Evolutionary conservation across 2,888 invertebrate genomes (phyloP), one percentile per base, ranked within the genome.

Genomic region (Heteromyza rotundicornis): DNA sequence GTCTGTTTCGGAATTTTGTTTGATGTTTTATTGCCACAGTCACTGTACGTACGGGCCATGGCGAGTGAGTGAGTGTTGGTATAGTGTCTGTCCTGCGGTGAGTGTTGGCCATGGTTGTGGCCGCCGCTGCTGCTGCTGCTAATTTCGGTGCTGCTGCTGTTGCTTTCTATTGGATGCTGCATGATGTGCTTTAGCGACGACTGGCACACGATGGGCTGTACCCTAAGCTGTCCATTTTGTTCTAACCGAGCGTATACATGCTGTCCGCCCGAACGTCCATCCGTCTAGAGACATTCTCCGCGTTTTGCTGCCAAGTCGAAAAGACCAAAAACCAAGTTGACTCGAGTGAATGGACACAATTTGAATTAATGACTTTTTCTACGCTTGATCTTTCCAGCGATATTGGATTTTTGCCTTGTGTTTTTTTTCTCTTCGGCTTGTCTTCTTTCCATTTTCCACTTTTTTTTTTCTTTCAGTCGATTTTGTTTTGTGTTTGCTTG

Each of bases 1-100:
- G 78, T 76, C 74, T 76, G 70, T 77, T 78, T 78, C 77, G 77
- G 76, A 76, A 75, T 74, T 75, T 71, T 72, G 74, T 80, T 80
- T 79, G 79, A 79, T 73, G 78, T 77, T 78, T 74, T 72, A 76
- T 74, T 69, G 71, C 70, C 75, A 65, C 68, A 73, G 73, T 72
- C 70, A 66, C 68, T 66, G 52, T 36, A 59, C 60, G 49, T 59
- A 58, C 50, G 3, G 14, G n/a, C 40, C 14, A n/a, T n/a, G n/a
- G n/a, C n/a, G 68, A 47, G 61, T 55, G 55, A 32, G 51, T 54
- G 47, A 35, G 55, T 60, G 57, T 57, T 57, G 16, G 49, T n/a
- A n/a, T n/a, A n/a, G n/a, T 57, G 23, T 32, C 57, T 20, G 52
- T 56, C 52, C 27, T 61, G 24, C 32, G 50, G 51, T 54, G 47